Percentiles rank a stretch among this genome's conserved stretches.
Evolutionary conservation across 2,888 invertebrate genomes (phyloP).

Genomic region (Deilephila porcellus): DNA sequence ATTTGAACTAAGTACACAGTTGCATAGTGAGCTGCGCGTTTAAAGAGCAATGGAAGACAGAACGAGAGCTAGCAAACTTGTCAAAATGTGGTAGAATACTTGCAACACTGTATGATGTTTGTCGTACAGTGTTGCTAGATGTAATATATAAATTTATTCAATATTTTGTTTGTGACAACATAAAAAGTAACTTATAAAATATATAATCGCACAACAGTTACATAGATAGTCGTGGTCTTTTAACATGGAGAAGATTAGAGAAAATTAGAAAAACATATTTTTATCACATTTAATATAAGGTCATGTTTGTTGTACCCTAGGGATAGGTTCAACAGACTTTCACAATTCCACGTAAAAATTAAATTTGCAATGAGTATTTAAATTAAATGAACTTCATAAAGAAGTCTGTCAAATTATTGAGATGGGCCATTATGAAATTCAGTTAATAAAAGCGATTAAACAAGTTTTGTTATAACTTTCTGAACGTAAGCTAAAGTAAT

Average conservation of each 20-base stretch:
- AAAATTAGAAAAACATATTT: too few species aligned
- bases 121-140: too few species aligned
- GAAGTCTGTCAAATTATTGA: constrained; percentile 6
- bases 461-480: constrained; percentile 8
- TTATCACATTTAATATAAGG: too few species aligned
- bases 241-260: too few species aligned
- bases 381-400: constrained; percentile 13
- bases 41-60: constrained; percentile 49
- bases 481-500: constrained; percentile 16
- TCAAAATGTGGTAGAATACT: constrained; percentile 43
- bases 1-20: constrained; percentile 12
- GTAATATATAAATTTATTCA: too few species aligned
- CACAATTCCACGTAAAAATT: too few species aligned
- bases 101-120: constrained; percentile 37
- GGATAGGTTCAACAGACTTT: too few species aligned
- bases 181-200: too few species aligned
- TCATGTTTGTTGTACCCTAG: too few species aligned
- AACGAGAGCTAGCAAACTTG: constrained; percentile 43
- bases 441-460: constrained; percentile 24
- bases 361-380: not conserved
- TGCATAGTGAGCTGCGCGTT: constrained; percentile 35
- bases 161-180: too few species aligned
- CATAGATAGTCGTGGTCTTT: too few species aligned
- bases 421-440: constrained; percentile 20
- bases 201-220: too few species aligned